These are phyloP conservation scores for Sparidentex hasta DNA, from an alignment of 2,797 vertebrate species.

Conservation along the genomic window DNA sequence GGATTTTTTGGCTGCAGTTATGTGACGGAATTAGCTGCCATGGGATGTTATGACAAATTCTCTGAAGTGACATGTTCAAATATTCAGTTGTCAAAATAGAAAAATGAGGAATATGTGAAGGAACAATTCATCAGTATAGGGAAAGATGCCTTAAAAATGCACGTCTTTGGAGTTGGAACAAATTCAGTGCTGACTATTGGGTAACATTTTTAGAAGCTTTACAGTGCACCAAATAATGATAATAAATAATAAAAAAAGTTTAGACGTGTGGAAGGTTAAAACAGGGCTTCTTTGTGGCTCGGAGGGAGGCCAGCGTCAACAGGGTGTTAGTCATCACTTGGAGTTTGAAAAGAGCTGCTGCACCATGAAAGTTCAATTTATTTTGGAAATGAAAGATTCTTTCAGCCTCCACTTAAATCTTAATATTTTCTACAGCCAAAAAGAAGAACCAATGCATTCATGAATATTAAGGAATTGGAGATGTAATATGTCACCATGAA, in stretches of 20 bases:
- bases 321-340: conserved; percentile 39
- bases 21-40: conserved; percentile 55
- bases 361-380: conserved; percentile 54
- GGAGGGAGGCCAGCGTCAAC: conserved; percentile 21
- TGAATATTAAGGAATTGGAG: conserved; percentile 55
- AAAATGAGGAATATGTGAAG: conserved; percentile 24
- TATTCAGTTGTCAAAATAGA: conserved; percentile 53
- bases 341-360: conserved; percentile 35
- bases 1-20: conserved; percentile 58
- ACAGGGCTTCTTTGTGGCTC: conserved; percentile 24
- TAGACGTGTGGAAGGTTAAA: conserved; percentile 24
- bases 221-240: conserved; percentile 5
- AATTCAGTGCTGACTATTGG: neutral
- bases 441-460: conserved; percentile 42
- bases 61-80: conserved; percentile 59
- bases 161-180: conserved; percentile 5
- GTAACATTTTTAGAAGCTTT: conserved; percentile 11
- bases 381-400: conserved; percentile 52
- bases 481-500: conserved; percentile 55
- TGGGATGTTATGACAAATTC: conserved; percentile 68
- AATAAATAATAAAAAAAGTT: conserved; percentile 23
- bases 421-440: conserved; percentile 33
- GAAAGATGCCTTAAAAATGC: conserved; percentile 16
- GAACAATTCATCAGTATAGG: conserved; percentile 15
- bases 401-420: conserved; percentile 30